phyloP scores from a whole-genome alignment of 2,113 vertebrate genomes.

The Spheniscus mendiculus region DNA sequence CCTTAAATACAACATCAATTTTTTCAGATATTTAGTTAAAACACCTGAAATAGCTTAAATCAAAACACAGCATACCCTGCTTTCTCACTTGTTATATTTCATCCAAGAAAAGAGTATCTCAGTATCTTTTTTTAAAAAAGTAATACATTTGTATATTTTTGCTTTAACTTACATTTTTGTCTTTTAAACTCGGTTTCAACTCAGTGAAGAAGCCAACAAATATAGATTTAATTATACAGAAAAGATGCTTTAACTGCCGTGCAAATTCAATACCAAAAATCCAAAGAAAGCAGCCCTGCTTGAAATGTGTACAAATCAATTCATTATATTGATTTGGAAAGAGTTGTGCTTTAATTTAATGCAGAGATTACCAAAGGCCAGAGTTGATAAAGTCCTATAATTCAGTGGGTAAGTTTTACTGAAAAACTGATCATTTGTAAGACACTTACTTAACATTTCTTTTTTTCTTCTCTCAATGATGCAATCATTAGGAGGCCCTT shows the following conservation, averaged over 20 bases:
- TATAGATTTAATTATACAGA: conserved; percentile 45
- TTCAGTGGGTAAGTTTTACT: neutral
- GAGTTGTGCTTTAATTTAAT: conserved; percentile 61
- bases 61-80: neutral
- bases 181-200: conserved; percentile 42
- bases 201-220: conserved; percentile 33
- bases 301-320: conserved; percentile 56
- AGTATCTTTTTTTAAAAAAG: neutral
- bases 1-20: neutral
- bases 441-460: neutral
- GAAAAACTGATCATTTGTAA: conserved; percentile 18
- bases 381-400: conserved; percentile 35
- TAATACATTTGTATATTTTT: conserved; percentile 19
- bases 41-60: neutral
- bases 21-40: neutral
- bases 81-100: conserved; percentile 1
- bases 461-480: neutral
- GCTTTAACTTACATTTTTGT: conserved; percentile 16
- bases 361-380: conserved; percentile 41
- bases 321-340: conserved; percentile 58
- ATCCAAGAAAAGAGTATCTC: neutral
- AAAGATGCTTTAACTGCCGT: conserved; percentile 44
- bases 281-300: conserved; percentile 36
- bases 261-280: conserved; percentile 58
- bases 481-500: neutral